Evolutionary conservation across 2,113 vertebrate species (phyloP), one percentile per base, ranked within the genome.

Genomic region (Rhinopomastus cyanomelas): DNA sequence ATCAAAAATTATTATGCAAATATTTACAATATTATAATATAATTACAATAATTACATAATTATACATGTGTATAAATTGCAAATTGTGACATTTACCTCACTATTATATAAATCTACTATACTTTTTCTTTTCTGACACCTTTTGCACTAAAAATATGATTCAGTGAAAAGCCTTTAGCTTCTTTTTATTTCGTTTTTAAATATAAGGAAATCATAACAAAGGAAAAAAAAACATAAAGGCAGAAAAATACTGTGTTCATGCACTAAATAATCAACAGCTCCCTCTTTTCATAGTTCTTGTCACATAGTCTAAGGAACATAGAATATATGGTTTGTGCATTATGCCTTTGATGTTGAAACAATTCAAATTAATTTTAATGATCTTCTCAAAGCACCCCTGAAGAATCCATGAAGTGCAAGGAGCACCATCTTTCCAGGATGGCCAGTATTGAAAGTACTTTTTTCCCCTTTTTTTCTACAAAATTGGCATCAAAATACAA

Each of bases 401-500:
- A 88, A 64, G 9, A 23, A 23, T 55, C 26, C 26, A 30, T 5
- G 59, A 59, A 5, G 17, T 42, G 8, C 3, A 77, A 59, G 9
- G 9, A 39, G 2, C 9, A 39, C 62, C 6, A 25, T 4, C 16
- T 56, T 83, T 88, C 11, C n/a, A 61, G 6, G 5, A 51, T n/a
- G n/a, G n/a, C n/a, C n/a, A n/a, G n/a, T n/a, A n/a, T n/a, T n/a
- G n/a, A n/a, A n/a, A n/a, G n/a, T 27, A 6, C 8, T 9, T 7
- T 5, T 48, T 16, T 49, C 9, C 22, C 27, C 21, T 5, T 18
- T 26, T 52, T 34, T 26, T 16, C 16, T 4, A 0, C 5, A 10
- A 48, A 75, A 57, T 10, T 26, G 0, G 46, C 20, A 61, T 91
- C 27, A 12, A 69, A 74, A 64, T 52, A 44, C 3, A 37, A 49